phyloP scores from a whole-genome alignment of 2,113 vertebrate genomes.

The Dissostichus mawsoni region DNA sequence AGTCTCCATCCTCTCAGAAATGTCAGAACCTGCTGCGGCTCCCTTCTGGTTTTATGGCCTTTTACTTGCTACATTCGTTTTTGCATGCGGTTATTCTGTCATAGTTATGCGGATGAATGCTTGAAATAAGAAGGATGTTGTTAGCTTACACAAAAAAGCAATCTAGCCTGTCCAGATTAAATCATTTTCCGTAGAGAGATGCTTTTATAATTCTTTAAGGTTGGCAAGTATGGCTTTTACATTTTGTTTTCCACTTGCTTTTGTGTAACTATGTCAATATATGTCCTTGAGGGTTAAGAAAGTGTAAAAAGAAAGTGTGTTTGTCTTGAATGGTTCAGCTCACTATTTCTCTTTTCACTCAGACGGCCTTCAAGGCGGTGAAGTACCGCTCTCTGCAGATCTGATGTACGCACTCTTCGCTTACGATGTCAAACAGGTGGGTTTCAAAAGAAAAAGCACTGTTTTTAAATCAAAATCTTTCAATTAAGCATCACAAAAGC shows the following conservation, averaged over 20 bases:
- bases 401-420: conserved; percentile 94
- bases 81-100: neutral
- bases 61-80: conserved; percentile 19
- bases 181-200: neutral
- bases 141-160: neutral
- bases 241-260: neutral
- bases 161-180: neutral
- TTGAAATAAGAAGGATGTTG: neutral
- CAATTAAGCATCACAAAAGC: neutral
- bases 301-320: neutral
- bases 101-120: neutral
- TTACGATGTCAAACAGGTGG: conserved; percentile 95
- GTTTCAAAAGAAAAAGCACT: conserved; percentile 37
- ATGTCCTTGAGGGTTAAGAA: neutral
- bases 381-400: conserved; percentile 93
- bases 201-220: no score
- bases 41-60: conserved; percentile 40
- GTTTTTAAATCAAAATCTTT: neutral
- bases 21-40: conserved; percentile 25
- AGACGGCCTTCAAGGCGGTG: conserved; percentile 95
- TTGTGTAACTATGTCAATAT: neutral
- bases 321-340: neutral
- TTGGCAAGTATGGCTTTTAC: neutral
- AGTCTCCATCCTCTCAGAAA: conserved; percentile 13
- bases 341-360: neutral